Evolutionary conservation across 2,888 invertebrate genomes (phyloP).

Genomic region (Oconnorella tubifera): DNA sequence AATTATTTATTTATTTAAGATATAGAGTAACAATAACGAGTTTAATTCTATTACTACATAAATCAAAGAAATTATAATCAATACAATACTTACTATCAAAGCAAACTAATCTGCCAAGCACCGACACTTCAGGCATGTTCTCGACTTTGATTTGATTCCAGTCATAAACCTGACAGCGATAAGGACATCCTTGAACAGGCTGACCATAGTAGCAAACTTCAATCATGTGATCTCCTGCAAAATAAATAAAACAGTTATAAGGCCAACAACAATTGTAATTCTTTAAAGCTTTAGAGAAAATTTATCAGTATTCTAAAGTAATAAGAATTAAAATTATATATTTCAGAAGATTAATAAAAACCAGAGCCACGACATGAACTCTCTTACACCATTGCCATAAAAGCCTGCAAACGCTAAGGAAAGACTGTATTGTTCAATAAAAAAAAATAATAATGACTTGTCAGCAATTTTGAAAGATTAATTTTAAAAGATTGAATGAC

Average conservation of each 20-base stretch:
- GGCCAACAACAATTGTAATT: neutral
- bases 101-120: conserved; percentile 82
- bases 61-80: no score
- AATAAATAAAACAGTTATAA: neutral
- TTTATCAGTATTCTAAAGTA: neutral
- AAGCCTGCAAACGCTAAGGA: no score
- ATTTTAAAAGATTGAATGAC: no score
- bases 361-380: no score
- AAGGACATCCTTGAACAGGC: conserved; percentile 56
- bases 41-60: no score
- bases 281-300: neutral
- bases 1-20: no score
- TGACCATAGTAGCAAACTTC: conserved; percentile 59
- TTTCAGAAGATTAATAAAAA: neutral
- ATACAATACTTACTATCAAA: conserved; percentile 93
- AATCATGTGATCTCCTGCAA: conserved; percentile 59
- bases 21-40: no score
- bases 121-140: conserved; percentile 69
- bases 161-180: conserved; percentile 70
- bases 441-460: no score
- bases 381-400: no score
- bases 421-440: no score
- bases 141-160: conserved; percentile 69
- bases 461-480: no score
- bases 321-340: neutral